Base-by-base conservation (phyloP, 2,888 invertebrate genomes). In the Parthenolecanium corni region DNA sequence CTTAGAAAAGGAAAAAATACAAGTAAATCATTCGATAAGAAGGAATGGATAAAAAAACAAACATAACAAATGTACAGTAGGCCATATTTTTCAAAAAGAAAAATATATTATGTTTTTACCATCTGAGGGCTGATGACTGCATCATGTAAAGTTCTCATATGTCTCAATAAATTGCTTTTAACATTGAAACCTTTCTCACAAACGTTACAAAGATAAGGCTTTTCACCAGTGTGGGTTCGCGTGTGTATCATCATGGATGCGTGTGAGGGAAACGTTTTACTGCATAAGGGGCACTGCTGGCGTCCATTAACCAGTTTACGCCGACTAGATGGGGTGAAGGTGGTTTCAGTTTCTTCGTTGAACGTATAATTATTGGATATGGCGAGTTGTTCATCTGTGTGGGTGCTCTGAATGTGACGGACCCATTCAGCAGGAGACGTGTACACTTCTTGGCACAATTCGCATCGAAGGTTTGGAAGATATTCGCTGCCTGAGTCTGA, bases 371-470 rank as follows among this genome's bases (percentile, higher is more conserved):
- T 68, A 65, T 70, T 69, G 62, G 66, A 67, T 44, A 70, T 73
- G n/a, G 79, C 78, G 74, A 79, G 76, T 51, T 71, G 70, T 65
- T 71, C 70, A 70, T 81, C 82, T 1, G 86, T 83, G 73, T 89
- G 89, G 2, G 81, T 83, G 71, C 81, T 81, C 75, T 88, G 85
- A 72, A 89, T 85, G 74, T 89, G 89, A 36, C 85, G 80, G 67
- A 89, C 87, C 85, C 89, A 86, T 65, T 85, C 86, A 16, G 83
- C 86, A 64, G 89, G 88, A 70, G 86, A 79, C 62, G 84, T 83
- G 75, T 88, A 89, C 67, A 86, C 84, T 76, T 86, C 86, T 70
- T 86, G 84, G 73, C 89, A 89, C 71, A 88, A 77, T 74, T 89
- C 89, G 74, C 89, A 89, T 12, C 69, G 65, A 23, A 70, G 66